Evolutionary conservation across 2,113 vertebrate species (phyloP).

Genomic region (Anthoscopus minutus): DNA sequence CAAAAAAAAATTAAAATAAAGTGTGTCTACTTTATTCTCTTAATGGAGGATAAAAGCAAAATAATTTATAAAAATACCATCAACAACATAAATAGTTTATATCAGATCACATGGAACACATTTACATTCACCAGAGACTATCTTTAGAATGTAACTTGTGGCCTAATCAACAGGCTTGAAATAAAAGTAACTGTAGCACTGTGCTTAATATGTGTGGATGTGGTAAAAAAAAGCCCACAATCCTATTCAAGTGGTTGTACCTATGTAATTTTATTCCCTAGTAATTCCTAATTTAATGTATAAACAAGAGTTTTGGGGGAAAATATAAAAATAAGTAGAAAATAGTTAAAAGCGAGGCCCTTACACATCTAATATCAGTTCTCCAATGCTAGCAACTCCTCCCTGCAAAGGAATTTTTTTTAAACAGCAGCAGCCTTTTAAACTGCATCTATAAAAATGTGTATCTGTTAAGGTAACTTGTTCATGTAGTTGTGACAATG

Average conservation of each 20-base stretch:
- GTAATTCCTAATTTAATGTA: neutral
- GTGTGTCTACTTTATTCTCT: neutral
- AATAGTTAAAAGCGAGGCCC: neutral
- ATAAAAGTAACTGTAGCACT: neutral
- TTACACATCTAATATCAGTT: neutral
- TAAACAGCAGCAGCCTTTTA: neutral
- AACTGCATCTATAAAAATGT: neutral
- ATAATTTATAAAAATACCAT: neutral
- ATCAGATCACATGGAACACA: neutral
- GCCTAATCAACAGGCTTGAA: neutral
- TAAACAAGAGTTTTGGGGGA: neutral
- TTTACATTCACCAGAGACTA: neutral
- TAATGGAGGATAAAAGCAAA: neutral
- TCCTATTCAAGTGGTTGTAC: neutral
- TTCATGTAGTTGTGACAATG: neutral
- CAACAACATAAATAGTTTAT: neutral
- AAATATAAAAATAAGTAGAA: neutral
- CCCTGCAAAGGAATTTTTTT: neutral
- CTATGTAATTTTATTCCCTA: neutral
- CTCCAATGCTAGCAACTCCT: neutral
- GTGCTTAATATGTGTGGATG: neutral
- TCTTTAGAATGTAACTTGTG: neutral
- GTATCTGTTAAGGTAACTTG: neutral
- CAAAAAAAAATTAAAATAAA: neutral
- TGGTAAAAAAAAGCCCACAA: neutral